Conservation (phyloP, 2,888 invertebrate species). For the Acleris literana region DNA sequence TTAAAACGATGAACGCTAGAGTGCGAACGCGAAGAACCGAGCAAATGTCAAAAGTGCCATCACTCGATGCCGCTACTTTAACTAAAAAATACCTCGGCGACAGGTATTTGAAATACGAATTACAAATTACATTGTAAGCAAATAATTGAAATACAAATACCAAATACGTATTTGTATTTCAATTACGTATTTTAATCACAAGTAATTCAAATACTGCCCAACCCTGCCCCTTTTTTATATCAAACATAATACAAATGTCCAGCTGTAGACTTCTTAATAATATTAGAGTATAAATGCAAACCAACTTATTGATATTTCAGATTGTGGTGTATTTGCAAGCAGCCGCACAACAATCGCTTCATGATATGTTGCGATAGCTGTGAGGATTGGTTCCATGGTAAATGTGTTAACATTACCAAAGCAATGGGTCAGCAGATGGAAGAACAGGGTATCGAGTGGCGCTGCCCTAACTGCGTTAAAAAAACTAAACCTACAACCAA, state of each 20-base stretch:
- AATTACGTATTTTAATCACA: conserved; percentile 52
- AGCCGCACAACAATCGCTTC: conserved; percentile 97
- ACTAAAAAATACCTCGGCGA: too few relatives aligned
- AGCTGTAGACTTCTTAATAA: too few relatives aligned
- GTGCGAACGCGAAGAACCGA: too few relatives aligned
- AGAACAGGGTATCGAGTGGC: conserved; percentile 93
- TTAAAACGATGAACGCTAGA: too few relatives aligned
- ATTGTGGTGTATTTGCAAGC: conserved; percentile 97
- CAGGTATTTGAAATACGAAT: too few relatives aligned
- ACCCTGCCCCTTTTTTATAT: too few relatives aligned
- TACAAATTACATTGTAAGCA: too few relatives aligned
- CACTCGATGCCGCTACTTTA: too few relatives aligned
- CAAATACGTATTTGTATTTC: conserved; percentile 45
- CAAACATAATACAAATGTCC: too few relatives aligned
- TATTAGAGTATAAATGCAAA: neutral
- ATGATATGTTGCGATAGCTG: conserved; percentile 99
- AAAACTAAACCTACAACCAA: conserved; percentile 70
- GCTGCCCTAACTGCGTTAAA: conserved; percentile 92
- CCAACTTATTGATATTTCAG: conserved; percentile 62
- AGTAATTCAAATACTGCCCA: conserved; percentile 34
- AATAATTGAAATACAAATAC: neutral
- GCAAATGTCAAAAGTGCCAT: too few relatives aligned
- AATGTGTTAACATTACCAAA: conserved; percentile 96
- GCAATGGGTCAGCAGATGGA: conserved; percentile 97
- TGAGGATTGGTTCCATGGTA: conserved; percentile 99